Conservation (phyloP, 92 coral and sea anemone species). For the Epizoanthus stellaris region DNA sequence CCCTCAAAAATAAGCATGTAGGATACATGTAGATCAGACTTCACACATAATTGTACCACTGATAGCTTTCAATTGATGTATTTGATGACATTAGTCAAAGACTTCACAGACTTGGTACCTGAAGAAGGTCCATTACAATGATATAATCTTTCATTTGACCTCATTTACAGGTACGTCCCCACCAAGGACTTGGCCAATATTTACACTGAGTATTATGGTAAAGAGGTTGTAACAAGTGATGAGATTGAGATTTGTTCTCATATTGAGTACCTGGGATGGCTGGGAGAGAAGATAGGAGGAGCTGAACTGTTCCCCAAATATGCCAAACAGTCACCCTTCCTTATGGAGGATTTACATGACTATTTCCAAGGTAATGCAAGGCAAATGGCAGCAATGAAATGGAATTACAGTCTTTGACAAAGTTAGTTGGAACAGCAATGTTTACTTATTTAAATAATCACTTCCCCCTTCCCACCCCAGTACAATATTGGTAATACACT, state of each 20-base stretch:
- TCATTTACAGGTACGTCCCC: conserved; percentile 83
- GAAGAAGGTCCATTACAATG: neutral
- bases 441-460: too few species aligned
- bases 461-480: too few species aligned
- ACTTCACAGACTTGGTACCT: too few species aligned
- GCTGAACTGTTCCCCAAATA: conserved; percentile 79
- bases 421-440: too few species aligned
- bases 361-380: conserved; percentile 83
- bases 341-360: conserved; percentile 85
- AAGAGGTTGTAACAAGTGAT: conserved; percentile 66
- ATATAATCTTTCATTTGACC: neutral
- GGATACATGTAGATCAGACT: too few species aligned
- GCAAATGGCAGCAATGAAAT: too few species aligned
- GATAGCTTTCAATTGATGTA: too few species aligned
- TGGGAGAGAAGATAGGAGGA: conserved; percentile 89
- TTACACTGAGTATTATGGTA: conserved; percentile 87
- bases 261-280: conserved; percentile 81
- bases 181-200: conserved; percentile 82
- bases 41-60: too few species aligned
- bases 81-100: too few species aligned
- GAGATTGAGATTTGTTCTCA: conserved; percentile 77
- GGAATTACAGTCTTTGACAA: too few species aligned
- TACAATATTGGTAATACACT: too few species aligned
- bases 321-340: conserved; percentile 89
- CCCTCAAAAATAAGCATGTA: too few species aligned